A percentile compares a stretch with the other conserved stretches of the same genome.
Evolutionary conservation across 2,888 invertebrate genomes (phyloP).

Genomic region (Erannis defoliaria): DNA sequence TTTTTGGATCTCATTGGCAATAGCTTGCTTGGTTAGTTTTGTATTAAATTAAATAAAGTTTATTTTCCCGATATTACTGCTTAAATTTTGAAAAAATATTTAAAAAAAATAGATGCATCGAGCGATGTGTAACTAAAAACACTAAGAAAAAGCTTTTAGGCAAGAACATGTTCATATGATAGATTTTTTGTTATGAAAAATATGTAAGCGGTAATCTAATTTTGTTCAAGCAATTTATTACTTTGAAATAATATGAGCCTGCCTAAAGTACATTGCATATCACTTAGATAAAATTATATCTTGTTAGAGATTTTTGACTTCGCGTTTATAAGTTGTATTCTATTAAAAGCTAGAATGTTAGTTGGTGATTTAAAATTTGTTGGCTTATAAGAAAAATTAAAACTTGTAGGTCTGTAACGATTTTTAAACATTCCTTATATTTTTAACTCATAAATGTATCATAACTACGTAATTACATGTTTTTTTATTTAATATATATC

Average conservation of each 20-base stretch:
- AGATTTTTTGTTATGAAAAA: neutral
- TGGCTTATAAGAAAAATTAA: conserved; percentile 49
- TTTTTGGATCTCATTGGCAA: conserved; percentile 38
- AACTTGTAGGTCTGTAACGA: conserved; percentile 44
- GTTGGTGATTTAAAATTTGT: conserved; percentile 43
- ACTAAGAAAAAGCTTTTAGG: conserved; percentile 1
- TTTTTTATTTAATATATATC: conserved; percentile 22
- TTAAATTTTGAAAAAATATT: neutral
- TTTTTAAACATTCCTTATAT: conserved; percentile 1
- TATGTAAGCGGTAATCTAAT: conserved; percentile 31
- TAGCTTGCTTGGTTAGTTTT: conserved; percentile 34
- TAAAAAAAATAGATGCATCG: neutral
- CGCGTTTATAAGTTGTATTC: conserved; percentile 56
- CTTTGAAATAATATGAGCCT: conserved; percentile 63
- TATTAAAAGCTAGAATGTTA: conserved; percentile 58
- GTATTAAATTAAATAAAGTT: conserved; percentile 6
- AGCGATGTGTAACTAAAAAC: neutral
- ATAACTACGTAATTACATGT: neutral
- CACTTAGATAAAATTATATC: conserved; percentile 74
- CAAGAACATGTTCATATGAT: neutral
- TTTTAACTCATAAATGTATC: neutral
- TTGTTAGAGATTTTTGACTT: conserved; percentile 57
- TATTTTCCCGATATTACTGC: conserved; percentile 12
- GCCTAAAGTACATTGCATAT: conserved; percentile 85
- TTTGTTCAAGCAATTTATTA: conserved; percentile 32